phyloP scores from a whole-genome alignment of 2,797 vertebrate species.

The Brachymystax lenok region DNA sequence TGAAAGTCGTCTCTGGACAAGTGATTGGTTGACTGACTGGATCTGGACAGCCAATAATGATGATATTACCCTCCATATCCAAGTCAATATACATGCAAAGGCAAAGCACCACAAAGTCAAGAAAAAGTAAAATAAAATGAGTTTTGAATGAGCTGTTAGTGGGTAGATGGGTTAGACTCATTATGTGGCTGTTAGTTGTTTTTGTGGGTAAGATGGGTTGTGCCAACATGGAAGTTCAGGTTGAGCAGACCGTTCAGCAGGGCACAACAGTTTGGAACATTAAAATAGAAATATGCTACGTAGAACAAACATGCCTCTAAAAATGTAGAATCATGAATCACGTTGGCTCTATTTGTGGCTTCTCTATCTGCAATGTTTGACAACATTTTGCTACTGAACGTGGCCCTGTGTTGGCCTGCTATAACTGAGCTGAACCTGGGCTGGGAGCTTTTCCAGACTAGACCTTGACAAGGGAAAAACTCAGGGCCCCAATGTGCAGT shows the following conservation, averaged over 20 bases:
- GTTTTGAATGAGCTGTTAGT: background rate
- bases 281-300: background rate
- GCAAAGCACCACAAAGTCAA: conserved; percentile 11
- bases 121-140: conserved; percentile 33
- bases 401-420: conserved; percentile 45
- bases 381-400: background rate
- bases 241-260: too few species aligned
- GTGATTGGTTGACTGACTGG: background rate
- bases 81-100: background rate
- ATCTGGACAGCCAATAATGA: conserved; percentile 5
- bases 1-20: background rate
- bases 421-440: conserved; percentile 15
- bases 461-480: background rate
- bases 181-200: too few species aligned
- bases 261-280: too few species aligned
- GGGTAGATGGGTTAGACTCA: conserved; percentile 30
- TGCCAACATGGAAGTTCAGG: background rate
- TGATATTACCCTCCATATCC: too few species aligned
- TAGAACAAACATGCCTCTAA: background rate
- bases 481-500: background rate
- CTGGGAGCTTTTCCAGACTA: background rate
- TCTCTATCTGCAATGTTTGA: background rate
- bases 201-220: background rate
- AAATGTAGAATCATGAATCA: background rate
- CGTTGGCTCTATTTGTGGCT: background rate